phyloP scores from a whole-genome alignment of 23 tunicate genomes.

The Trididemnum nubilum region DNA sequence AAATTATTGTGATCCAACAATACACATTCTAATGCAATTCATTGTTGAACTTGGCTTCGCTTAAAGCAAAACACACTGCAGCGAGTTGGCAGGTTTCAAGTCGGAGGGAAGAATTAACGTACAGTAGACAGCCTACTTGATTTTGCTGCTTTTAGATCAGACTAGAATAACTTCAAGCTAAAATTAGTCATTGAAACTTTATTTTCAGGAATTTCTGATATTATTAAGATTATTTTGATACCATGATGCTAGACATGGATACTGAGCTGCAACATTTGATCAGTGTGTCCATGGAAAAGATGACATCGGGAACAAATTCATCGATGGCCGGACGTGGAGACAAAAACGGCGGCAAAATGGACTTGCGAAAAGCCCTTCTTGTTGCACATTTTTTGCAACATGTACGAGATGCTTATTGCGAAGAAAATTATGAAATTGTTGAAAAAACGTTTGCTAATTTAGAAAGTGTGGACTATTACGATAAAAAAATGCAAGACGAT shows the following conservation, averaged over 20 bases:
- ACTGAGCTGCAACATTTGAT: constrained; percentile 78
- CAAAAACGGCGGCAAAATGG: constrained; percentile 72
- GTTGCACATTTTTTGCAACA: constrained; percentile 86
- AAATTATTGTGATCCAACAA: no score
- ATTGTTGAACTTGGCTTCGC: no score
- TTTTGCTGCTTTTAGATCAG: no score
- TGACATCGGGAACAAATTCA: constrained; percentile 76
- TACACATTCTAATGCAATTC: no score
- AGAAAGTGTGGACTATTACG: neutral
- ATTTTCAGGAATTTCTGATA: no score
- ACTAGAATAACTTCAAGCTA: no score
- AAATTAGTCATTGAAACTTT: no score
- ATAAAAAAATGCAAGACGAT: neutral
- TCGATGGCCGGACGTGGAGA: constrained; percentile 47
- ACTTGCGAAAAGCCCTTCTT: constrained; percentile 89
- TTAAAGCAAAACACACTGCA: no score
- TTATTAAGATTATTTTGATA: no score
- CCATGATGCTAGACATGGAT: constrained; percentile 80
- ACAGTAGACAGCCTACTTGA: no score
- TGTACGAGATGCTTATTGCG: constrained; percentile 65
- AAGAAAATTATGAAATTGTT: constrained; percentile 67
- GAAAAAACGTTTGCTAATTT: constrained; percentile 41
- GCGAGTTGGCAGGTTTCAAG: no score
- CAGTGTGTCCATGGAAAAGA: constrained; percentile 77
- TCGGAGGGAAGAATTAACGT: no score